Evolutionary conservation across 2,113 vertebrate genomes (phyloP).

Genomic region (Chaetodon auriga): DNA sequence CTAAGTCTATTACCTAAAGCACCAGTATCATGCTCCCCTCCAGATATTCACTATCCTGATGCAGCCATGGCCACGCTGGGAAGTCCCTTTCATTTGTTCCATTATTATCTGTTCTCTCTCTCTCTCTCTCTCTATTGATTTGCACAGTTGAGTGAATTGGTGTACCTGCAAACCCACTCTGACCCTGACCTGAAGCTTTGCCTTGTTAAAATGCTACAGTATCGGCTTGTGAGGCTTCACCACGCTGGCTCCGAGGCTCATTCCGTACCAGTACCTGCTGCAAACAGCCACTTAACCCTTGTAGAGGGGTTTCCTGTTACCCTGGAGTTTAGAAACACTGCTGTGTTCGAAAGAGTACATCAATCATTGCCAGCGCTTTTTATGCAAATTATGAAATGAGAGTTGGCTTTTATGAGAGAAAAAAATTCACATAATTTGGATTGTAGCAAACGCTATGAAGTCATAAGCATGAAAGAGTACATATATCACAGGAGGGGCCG

Average conservation of each 20-base stretch:
- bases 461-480: not conserved
- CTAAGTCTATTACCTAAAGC: conserved; percentile 89
- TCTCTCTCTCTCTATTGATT: conserved; percentile 47
- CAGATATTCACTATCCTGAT: conserved; percentile 59
- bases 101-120: conserved; percentile 52
- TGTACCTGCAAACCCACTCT: conserved; percentile 19
- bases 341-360: not conserved
- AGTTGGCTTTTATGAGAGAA: not conserved
- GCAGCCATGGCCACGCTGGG: conserved; percentile 31
- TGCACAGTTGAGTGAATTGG: conserved; percentile 51
- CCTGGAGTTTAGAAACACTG: not conserved
- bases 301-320: not conserved
- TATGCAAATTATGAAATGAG: not conserved
- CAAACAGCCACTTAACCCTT: not conserved
- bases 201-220: conserved; percentile 44
- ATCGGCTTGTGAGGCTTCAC: conserved; percentile 17
- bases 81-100: conserved; percentile 61
- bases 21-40: conserved; percentile 55
- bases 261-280: conserved; percentile 1
- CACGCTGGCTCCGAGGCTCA: conserved; percentile 1
- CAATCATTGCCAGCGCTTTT: not conserved
- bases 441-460: not conserved
- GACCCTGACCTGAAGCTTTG: conserved; percentile 44
- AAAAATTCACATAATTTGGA: not conserved
- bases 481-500: not conserved